Evolutionary conservation across 2,888 invertebrate species (phyloP).

Genomic region (Nasonia oneida): DNA sequence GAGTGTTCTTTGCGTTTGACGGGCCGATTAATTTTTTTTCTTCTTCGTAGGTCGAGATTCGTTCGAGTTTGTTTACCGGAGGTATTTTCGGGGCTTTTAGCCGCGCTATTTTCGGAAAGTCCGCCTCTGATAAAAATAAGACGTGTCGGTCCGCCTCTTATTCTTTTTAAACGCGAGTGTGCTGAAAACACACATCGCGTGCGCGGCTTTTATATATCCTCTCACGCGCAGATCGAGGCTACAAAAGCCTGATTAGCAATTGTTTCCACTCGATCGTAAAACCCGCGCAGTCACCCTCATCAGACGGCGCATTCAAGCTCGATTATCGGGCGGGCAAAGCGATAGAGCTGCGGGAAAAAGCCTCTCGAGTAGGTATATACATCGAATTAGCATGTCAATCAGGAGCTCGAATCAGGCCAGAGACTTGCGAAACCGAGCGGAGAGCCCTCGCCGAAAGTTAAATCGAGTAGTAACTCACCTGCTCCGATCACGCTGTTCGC

Average conservation of each 20-base stretch:
- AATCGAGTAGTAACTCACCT: neutral
- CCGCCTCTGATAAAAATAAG: neutral
- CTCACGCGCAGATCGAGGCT: neutral
- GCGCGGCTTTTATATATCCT: neutral
- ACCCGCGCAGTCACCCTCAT: neutral
- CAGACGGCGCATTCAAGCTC: neutral
- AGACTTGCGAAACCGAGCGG: neutral
- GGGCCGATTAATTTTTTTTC: neutral
- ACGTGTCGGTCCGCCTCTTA: neutral
- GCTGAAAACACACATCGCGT: neutral
- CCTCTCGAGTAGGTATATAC: neutral
- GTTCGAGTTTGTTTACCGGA: neutral
- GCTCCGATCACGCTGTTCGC: too few relatives aligned
- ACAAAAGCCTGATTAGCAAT: neutral
- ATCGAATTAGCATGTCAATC: neutral
- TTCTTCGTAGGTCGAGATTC: neutral
- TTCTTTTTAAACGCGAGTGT: neutral
- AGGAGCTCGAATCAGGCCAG: neutral
- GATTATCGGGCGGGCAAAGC: neutral
- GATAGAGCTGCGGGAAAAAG: neutral
- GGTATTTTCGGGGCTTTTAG: conserved; percentile 8
- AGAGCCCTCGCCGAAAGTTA: neutral
- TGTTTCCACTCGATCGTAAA: neutral
- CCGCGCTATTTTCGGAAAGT: neutral
- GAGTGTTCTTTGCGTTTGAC: neutral